Base-by-base conservation (phyloP, 1,140 invertebrate genomes). In the Araneus ventricosus region DNA sequence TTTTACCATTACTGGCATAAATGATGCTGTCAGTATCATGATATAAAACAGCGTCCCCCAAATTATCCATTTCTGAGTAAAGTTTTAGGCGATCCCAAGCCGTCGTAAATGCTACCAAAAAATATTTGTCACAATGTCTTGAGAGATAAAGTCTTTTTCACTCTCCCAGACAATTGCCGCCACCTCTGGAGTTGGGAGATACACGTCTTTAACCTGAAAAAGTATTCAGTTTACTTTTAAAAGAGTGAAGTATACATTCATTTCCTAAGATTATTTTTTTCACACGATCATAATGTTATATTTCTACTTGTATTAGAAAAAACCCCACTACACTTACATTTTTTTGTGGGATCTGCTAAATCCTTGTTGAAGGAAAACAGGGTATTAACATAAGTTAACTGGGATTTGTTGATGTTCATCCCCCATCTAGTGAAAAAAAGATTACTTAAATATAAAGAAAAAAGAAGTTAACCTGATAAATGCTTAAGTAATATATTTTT, bases 61-160 rank as follows among this genome's bases (percentile, higher is more conserved):
- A n/a, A n/a, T n/a, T n/a, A n/a, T 52, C 82, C 41, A 85, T 85
- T 85, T 85, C 82, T 52, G 10, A 1, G 24, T 85, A 85, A 7
- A 85, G 41, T 57, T 85, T 52, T 8, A 45, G 82, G 10, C 22
- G n/a, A n/a, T n/a, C n/a, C n/a, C n/a, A n/a, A n/a, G n/a, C n/a
- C n/a, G n/a, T n/a, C n/a, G n/a, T n/a, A 52, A 85, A 85, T 1
- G 82, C 41, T n/a, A 37, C 41, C 24, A 8, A 57, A 85, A 85
- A 27, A 52, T 85, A 22, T 85, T 45, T 22, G 82, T 85, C 5
- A 41, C 22, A 24, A 41, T 85, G 52, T 85, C 41, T 24, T 85
- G 82, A 14, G 14, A 5, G 5, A 85, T 24, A 57, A 85, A 52
- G 4, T 85, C 24, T 85, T 57, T 27, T 52, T 45, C 4, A 2